Conservation (phyloP, 2,113 vertebrate species). For the Mus spicilegus region DNA sequence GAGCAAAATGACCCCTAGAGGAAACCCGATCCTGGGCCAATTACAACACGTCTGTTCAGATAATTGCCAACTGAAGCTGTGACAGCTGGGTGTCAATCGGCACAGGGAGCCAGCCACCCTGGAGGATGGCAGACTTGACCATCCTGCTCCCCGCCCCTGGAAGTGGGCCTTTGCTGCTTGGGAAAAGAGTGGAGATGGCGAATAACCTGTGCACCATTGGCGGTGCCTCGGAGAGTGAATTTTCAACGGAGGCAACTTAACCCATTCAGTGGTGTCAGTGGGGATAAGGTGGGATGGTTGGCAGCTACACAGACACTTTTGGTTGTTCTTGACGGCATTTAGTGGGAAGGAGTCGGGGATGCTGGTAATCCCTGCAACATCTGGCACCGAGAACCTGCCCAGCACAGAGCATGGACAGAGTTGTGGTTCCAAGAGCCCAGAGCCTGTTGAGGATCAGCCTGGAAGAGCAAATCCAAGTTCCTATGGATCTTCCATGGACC, state of each 20-base stretch:
- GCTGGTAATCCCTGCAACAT: not conserved
- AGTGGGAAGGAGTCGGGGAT: not conserved
- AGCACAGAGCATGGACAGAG: not conserved
- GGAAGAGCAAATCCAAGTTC: not conserved
- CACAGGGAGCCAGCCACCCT: not conserved
- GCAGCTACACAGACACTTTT: no score
- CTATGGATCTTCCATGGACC: accelerated
- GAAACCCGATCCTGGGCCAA: constrained; percentile 76
- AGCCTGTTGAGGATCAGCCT: accelerated
- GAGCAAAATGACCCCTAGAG: constrained; percentile 72
- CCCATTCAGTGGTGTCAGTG: accelerated
- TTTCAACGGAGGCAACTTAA: not conserved
- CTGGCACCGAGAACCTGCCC: not conserved
- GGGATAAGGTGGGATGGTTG: not conserved
- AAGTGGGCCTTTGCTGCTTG: not conserved
- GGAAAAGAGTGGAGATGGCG: accelerated
- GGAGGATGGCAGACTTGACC: not conserved
- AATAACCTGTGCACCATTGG: accelerated
- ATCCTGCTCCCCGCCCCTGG: not conserved
- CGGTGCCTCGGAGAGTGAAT: no score
- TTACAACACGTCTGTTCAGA: constrained; percentile 69
- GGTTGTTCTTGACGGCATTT: not conserved
- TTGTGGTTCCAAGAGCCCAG: no score
- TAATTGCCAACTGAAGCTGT: constrained; percentile 49
- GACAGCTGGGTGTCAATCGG: constrained; percentile 59